Percentiles rank a stretch among this genome's conserved stretches.
Conservation (phyloP, 2,113 vertebrate species). For the Eonycteris spelaea region DNA sequence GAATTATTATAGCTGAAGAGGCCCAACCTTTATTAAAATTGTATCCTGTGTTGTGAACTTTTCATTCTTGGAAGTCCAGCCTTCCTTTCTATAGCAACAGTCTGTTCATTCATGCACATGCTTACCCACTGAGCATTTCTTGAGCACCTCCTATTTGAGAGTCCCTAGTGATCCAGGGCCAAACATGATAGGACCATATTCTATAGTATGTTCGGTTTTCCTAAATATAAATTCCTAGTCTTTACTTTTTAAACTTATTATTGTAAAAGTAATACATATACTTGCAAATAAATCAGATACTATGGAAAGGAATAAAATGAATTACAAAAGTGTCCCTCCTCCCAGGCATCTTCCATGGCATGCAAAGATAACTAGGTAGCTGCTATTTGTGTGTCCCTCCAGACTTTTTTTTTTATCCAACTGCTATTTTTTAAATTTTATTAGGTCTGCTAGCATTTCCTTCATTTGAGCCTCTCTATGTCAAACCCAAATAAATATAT, state of each 20-base stretch:
- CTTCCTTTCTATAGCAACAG: neutral
- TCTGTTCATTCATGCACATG: neutral
- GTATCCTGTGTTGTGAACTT: neutral
- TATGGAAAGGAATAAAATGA: neutral
- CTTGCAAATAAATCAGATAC: slow-evolving; percentile 13
- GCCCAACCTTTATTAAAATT: neutral
- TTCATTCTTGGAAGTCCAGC: neutral
- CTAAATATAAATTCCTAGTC: neutral
- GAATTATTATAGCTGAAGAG: slow-evolving; percentile 22
- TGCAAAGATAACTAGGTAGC: neutral
- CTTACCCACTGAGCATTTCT: neutral
- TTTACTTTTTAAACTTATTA: neutral
- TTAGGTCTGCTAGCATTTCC: neutral
- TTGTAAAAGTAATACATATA: neutral
- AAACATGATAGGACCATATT: neutral
- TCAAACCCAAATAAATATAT: neutral
- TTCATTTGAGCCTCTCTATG: neutral
- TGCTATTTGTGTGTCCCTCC: neutral
- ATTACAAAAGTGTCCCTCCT: neutral
- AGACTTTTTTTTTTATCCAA: neutral
- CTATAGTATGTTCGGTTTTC: neutral
- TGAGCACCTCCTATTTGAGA: neutral
- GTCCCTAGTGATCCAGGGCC: neutral
- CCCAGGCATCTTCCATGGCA: neutral
- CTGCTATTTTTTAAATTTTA: neutral